phyloP scores from a whole-genome alignment of 30 jellyfish, hydroid and myxozoan species.

The Nemopilema nomurai region DNA sequence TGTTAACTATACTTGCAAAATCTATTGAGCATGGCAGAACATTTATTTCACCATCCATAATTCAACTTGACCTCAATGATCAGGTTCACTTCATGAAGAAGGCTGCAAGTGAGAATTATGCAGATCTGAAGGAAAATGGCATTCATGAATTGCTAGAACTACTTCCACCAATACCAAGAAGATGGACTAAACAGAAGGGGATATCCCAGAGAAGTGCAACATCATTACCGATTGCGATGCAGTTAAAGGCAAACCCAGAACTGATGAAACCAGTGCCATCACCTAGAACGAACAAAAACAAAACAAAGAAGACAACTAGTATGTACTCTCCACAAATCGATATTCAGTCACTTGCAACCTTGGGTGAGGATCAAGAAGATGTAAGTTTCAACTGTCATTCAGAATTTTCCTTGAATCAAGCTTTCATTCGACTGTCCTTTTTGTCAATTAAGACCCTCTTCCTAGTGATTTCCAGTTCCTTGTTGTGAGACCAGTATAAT shows the following conservation, averaged over 20 bases:
- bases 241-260: conserved; percentile 61
- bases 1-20: too few relatives aligned
- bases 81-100: conserved; percentile 70
- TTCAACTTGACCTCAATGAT: too few relatives aligned
- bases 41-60: not conserved
- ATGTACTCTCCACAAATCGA: conserved; percentile 16
- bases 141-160: conserved; percentile 66
- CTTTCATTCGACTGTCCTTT: too few relatives aligned
- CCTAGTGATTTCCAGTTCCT: too few relatives aligned
- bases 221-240: conserved; percentile 59
- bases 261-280: conserved; percentile 40
- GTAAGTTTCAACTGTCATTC: not conserved
- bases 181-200: conserved; percentile 72
- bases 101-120: conserved; percentile 43
- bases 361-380: not conserved
- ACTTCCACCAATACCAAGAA: conserved; percentile 89
- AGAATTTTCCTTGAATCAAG: too few relatives aligned
- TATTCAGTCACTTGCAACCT: not conserved
- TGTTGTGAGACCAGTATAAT: too few relatives aligned
- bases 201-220: conserved; percentile 40
- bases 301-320: conserved; percentile 38
- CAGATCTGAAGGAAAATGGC: conserved; percentile 62
- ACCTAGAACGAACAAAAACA: conserved; percentile 20
- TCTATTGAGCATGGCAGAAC: too few relatives aligned
- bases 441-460: too few relatives aligned